Base-by-base conservation (phyloP, 2,888 invertebrate genomes). In the Mesorhabditis sp. region DNA sequence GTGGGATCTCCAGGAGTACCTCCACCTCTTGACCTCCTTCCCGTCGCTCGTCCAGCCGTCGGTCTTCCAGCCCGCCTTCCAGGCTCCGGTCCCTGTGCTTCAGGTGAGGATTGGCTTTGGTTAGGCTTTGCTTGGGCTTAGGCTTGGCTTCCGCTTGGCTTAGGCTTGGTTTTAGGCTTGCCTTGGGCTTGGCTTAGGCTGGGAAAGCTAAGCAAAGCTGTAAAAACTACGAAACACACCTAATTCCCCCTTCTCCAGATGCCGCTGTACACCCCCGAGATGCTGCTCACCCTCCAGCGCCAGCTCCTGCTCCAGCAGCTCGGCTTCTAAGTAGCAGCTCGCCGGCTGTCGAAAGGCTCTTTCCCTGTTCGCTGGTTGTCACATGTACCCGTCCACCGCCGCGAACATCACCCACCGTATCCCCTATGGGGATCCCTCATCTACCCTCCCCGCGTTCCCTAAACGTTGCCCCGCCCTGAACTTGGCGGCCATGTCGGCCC, bases 351-450 rank as follows among this genome's bases (percentile, higher is more conserved):
- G 28, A 28, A 28, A 28, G 28, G 28, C 28, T 28, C 28, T 28
- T 28, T 28, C 28, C 28, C 28, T 28, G 28, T 28, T 28, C 28
- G 28, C 28, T 28, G 28, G 28, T 28, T 28, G 28, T 28, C 28
- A 28, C 72, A 62, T 15, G 50, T 68, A 71, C 67, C 65, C 67
- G 67, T 67, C 64, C 28, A 28, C 28, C 28, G 28, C 61, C 63
- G 69, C 66, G 63, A 64, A 43, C 64, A 70, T 70, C 72, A 63
- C 65, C 42, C 65, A 45, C 69, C 67, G 74, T 76, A 74, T 74
- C 76, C 76, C 76, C 76, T 68, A 76, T 73, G 76, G 76, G 76
- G 76, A 76, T 65, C 43, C 13, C 62, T 50, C 50, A 28, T 28
- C 28, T 28, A 28, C 28, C 28, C 28, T 1, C 28, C 28, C 28